Base-by-base conservation (phyloP, 1,140 invertebrate genomes). In the Cyclargus thomasi region DNA sequence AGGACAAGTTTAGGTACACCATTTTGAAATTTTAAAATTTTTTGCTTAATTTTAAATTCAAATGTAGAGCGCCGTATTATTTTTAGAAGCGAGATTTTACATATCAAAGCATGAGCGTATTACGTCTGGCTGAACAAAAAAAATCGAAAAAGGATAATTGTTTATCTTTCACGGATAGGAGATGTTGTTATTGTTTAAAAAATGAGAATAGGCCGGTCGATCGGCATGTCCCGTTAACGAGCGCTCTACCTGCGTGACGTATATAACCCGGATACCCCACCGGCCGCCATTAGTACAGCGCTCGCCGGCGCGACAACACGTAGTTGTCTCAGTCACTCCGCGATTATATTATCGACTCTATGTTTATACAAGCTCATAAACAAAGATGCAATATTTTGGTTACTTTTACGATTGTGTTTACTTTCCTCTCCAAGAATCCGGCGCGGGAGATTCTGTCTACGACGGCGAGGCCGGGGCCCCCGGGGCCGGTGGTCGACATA, bases 161-260 rank as follows among this genome's bases (percentile, higher is more conserved):
- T 75, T 29, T 72, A 71, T 76, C 68, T 73, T 72, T 70, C 57
- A 76, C 75, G 76, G 71, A 74, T 76, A 80, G 75, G 75, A 77
- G 70, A 74, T 74, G 77, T 84, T 84, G 78, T 85, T 86, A 85
- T 86, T 87, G 80, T 88, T 85, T 85, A 82, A 85, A 86, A 87
- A 87, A 87, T 83, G 85, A 86, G 84, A 88, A 90, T 88, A 87
- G 87, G 87, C 82, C 83, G 83, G 82, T 87, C 81, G 84, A 87
- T 87, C 68, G 76, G 74, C 77, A 77, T 87, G 85, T 90, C 84
- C 87, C 87, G 87, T 88, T 88, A 88, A 88, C 80, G 75, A 86
- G 76, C 78, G 82, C 83, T 75, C 85, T 86, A 85, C 85, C 82
- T 88, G 77, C 80, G 81, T 86, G 80, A 80, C 85, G 87, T 89